Evolutionary conservation across 2,797 vertebrate species (phyloP).

Genomic region (Aythya fuligula): DNA sequence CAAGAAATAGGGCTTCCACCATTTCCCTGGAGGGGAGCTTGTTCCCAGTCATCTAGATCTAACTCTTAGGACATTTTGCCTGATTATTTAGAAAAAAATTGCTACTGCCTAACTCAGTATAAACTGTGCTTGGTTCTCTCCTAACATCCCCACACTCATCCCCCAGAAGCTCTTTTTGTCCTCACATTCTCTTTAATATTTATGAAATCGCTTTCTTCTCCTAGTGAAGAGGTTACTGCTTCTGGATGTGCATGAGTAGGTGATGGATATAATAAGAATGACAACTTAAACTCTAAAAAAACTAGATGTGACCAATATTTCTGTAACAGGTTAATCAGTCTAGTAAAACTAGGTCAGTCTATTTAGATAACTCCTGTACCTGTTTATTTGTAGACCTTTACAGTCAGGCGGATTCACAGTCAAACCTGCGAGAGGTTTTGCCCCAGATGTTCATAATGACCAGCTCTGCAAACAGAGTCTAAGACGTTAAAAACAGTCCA

Average conservation of each 20-base stretch:
- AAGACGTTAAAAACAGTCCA: not conserved
- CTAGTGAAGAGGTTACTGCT: not conserved
- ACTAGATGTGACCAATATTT: not conserved
- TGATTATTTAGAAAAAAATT: slow-evolving; percentile 36
- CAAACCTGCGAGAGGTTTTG: not conserved
- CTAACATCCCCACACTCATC: rapidly evolving
- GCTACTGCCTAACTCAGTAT: slow-evolving; percentile 31
- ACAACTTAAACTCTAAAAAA: not conserved
- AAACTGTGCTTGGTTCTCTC: not conserved
- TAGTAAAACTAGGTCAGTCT: not conserved
- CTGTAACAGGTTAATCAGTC: not conserved
- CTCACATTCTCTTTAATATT: not conserved
- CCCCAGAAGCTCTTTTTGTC: not conserved
- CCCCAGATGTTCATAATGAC: not conserved
- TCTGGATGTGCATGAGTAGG: not conserved
- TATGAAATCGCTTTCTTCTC: not conserved
- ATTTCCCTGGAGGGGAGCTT: slow-evolving; percentile 35
- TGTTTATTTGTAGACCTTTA: not conserved
- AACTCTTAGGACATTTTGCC: slow-evolving; percentile 43
- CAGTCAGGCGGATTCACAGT: not conserved
- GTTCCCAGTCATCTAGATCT: slow-evolving; percentile 30
- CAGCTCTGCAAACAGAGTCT: not conserved
- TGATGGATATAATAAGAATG: not conserved
- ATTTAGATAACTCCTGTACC: not conserved
- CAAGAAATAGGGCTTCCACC: slow-evolving; percentile 55